These are phyloP conservation scores for Turritopsis rubra DNA, from an alignment of 30 jellyfish, hydroid and myxozoan species.

Conservation along the genomic window DNA sequence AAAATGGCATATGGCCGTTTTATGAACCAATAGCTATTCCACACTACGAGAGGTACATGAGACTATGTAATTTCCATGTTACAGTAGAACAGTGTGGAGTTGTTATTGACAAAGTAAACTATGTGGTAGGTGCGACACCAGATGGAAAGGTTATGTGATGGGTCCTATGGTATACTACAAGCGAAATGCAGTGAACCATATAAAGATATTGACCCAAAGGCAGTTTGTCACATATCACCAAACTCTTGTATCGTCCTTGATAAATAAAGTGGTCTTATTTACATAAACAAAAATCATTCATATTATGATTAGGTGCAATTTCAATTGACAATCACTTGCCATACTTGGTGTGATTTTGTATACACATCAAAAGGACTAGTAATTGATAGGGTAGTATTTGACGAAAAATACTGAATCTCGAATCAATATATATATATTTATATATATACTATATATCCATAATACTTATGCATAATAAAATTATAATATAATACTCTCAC, in stretches of 20 bases:
- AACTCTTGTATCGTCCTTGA: slow-evolving; percentile 10
- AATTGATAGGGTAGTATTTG: background rate
- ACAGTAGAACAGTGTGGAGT: slow-evolving; percentile 3
- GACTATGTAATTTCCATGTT: background rate
- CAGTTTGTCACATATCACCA: background rate
- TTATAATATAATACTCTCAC: too few species aligned
- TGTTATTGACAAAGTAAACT: background rate
- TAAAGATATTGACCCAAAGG: slow-evolving; percentile 5
- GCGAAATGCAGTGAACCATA: slow-evolving; percentile 13
- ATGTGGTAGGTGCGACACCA: slow-evolving; percentile 5
- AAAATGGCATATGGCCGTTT: slow-evolving; percentile 13
- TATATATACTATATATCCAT: too few species aligned
- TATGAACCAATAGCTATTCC: too few species aligned
- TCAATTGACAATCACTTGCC: slow-evolving; percentile 1
- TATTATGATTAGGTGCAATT: slow-evolving; percentile 3
- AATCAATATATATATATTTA: too few species aligned
- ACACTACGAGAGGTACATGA: slow-evolving; percentile 7
- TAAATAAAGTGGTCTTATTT: background rate
- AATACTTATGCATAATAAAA: too few species aligned
- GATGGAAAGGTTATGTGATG: slow-evolving; percentile 11
- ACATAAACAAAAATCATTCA: background rate
- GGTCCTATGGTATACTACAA: slow-evolving; percentile 2
- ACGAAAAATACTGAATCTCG: slow-evolving; percentile 4
- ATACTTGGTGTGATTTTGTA: slow-evolving; percentile 3
- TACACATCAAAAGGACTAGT: slow-evolving; percentile 6